Conservation (phyloP, 2,113 vertebrate species). For the Centropus bengalensis region DNA sequence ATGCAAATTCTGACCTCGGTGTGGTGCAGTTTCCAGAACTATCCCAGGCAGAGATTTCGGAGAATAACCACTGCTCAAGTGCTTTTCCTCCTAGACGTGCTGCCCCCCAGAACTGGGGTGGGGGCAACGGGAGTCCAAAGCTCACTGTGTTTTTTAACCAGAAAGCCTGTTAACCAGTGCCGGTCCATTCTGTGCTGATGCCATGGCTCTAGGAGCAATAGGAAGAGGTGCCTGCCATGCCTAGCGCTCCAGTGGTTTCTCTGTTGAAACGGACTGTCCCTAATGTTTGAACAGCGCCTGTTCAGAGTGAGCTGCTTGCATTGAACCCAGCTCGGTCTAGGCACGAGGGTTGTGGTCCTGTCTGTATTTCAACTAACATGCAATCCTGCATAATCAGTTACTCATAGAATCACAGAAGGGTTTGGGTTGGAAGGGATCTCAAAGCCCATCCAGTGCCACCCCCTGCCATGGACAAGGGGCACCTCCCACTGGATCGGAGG, state of each 20-base stretch:
- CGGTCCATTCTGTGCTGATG: background rate
- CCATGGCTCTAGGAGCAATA: background rate
- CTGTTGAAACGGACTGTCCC: background rate
- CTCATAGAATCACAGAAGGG: too few species aligned
- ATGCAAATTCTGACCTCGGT: background rate
- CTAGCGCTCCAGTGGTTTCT: background rate
- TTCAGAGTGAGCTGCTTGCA: background rate
- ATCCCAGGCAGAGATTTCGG: background rate
- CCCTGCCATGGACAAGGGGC: too few species aligned
- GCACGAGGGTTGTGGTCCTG: background rate
- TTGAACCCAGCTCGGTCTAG: background rate
- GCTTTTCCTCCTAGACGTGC: rapidly evolving
- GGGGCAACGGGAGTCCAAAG: rapidly evolving
- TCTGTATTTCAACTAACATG: background rate
- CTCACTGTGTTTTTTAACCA: background rate
- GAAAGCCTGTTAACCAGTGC: background rate
- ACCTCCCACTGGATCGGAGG: too few species aligned
- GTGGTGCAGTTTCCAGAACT: background rate
- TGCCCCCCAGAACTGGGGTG: rapidly evolving
- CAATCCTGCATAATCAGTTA: background rate
- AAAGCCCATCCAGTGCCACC: too few species aligned
- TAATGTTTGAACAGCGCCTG: background rate
- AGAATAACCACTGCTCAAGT: background rate
- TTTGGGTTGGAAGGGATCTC: too few species aligned
- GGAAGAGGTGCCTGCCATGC: rapidly evolving